These are phyloP conservation scores for Caenorhabditis remanei DNA, from an alignment of 1,140 invertebrate genomes.

Conservation along the genomic window DNA sequence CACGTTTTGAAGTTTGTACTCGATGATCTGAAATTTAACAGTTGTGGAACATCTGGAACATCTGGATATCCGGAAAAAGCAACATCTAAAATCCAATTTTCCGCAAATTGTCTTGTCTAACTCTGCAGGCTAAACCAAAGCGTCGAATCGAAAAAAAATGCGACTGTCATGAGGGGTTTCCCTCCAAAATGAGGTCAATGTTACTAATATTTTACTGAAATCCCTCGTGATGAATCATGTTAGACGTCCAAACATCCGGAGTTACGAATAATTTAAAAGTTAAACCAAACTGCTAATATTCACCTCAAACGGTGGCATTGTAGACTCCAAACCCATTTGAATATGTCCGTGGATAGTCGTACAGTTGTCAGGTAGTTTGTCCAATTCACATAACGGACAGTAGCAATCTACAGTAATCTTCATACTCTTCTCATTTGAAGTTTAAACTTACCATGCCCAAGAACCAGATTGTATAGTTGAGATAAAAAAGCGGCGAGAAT, in stretches of 20 bases:
- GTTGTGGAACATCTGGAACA: not conserved
- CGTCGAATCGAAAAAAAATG: too few relatives aligned
- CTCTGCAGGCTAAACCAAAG: too few relatives aligned
- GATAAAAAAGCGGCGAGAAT: not conserved
- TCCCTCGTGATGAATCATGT: too few relatives aligned
- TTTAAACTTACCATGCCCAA: slow-evolving; percentile 25
- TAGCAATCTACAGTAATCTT: slow-evolving; percentile 33
- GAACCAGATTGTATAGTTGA: not conserved
- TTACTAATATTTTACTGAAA: too few relatives aligned
- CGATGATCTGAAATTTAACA: not conserved
- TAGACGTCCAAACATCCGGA: too few relatives aligned
- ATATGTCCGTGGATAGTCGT: slow-evolving; percentile 10
- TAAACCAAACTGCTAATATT: too few relatives aligned
- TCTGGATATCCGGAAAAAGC: too few relatives aligned
- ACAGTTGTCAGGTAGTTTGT: slow-evolving; percentile 36
- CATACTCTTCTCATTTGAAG: not conserved
- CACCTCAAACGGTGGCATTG: slow-evolving; percentile 36
- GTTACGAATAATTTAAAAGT: too few relatives aligned
- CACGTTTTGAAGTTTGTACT: slow-evolving; percentile 36
- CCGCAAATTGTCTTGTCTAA: too few relatives aligned
- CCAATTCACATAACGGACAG: slow-evolving; percentile 42
- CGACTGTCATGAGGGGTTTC: too few relatives aligned
- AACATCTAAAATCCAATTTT: too few relatives aligned
- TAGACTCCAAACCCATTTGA: slow-evolving; percentile 34
- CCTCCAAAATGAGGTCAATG: too few relatives aligned